Evolutionary conservation across 2,113 vertebrate species (phyloP).

Genomic region (Gopherus flavomarginatus): DNA sequence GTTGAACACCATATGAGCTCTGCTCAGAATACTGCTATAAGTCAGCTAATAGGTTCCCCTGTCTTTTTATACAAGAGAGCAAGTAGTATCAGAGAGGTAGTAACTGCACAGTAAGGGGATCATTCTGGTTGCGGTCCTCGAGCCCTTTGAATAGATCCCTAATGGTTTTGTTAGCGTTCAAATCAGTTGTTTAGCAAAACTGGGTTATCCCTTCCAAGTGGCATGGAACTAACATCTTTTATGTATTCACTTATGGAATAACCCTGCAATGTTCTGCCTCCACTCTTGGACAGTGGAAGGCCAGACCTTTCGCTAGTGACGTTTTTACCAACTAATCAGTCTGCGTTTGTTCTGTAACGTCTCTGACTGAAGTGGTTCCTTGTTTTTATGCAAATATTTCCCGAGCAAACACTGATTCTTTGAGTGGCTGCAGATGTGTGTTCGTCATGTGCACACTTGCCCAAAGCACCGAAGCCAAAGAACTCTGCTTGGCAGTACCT

Average conservation of each 20-base stretch:
- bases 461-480: not conserved
- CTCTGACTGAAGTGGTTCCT: not conserved
- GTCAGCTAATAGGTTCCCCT: rapidly evolving
- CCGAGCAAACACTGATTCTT: not conserved
- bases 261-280: rapidly evolving
- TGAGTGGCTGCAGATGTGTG: not conserved
- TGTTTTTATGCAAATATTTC: not conserved
- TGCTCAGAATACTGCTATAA: not conserved
- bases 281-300: rapidly evolving
- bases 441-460: not conserved
- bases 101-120: not conserved
- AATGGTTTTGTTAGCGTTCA: not conserved
- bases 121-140: too few relatives aligned
- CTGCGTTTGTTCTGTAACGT: not conserved
- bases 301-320: not conserved
- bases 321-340: not conserved
- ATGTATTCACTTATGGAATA: rapidly evolving
- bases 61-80: not conserved
- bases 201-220: not conserved
- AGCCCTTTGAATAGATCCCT: not conserved
- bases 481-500: not conserved
- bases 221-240: rapidly evolving
- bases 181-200: not conserved
- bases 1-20: not conserved
- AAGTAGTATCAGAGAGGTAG: rapidly evolving